Evolutionary conservation across 2,888 invertebrate species (phyloP).

Genomic region (Uropetala carovei): DNA sequence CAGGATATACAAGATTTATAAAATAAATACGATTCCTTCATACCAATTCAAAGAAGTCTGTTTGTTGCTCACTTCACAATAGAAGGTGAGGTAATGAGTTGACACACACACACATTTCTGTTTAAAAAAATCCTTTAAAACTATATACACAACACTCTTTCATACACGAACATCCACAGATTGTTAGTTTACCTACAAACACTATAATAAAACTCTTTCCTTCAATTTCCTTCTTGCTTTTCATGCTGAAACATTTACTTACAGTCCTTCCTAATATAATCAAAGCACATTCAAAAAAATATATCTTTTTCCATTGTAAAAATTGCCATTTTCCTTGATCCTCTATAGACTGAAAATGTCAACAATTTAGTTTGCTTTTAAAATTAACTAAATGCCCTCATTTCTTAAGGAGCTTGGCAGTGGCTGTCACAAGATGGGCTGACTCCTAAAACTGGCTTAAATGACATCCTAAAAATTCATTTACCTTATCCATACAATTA

Average conservation of each 20-base stretch:
- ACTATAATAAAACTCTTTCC: slow-evolving; percentile 32
- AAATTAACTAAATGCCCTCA: slow-evolving; percentile 42
- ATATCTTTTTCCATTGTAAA: slow-evolving; percentile 44
- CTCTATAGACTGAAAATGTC: slow-evolving; percentile 43
- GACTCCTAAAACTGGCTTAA: not conserved
- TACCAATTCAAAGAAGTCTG: slow-evolving; percentile 54
- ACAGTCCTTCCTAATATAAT: slow-evolving; percentile 53
- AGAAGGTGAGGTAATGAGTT: slow-evolving; percentile 63
- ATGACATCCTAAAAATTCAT: not conserved
- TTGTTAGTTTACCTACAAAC: slow-evolving; percentile 50
- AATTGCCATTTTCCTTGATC: slow-evolving; percentile 58
- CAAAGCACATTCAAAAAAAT: slow-evolving; percentile 62
- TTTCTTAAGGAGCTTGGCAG: slow-evolving; percentile 27
- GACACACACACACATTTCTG: slow-evolving; percentile 49
- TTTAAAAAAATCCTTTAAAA: slow-evolving; percentile 50
- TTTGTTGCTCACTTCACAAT: slow-evolving; percentile 54
- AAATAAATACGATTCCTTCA: slow-evolving; percentile 62
- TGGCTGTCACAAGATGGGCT: slow-evolving; percentile 37
- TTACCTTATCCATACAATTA: slow-evolving; percentile 39
- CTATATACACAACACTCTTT: slow-evolving; percentile 55
- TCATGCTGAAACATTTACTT: slow-evolving; percentile 47
- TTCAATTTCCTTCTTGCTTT: slow-evolving; percentile 33
- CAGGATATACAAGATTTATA: slow-evolving; percentile 60
- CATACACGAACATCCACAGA: slow-evolving; percentile 51
- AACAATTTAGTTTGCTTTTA: not conserved